Evolutionary conservation across 2,113 vertebrate genomes (phyloP).

Genomic region (Dicrurus megarhynchus): DNA sequence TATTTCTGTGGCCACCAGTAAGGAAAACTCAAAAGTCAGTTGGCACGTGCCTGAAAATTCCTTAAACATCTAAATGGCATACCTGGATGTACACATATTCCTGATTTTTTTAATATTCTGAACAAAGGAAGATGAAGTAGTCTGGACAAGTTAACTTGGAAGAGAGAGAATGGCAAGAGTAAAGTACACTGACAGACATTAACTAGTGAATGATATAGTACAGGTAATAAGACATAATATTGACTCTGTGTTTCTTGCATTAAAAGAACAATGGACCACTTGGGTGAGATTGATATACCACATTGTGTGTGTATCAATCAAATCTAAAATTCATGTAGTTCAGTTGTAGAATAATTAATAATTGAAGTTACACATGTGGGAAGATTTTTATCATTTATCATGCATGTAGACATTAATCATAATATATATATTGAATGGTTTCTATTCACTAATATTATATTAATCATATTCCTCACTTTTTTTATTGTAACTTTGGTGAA

Average conservation of each 20-base stretch:
- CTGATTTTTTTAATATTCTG: neutral
- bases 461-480: neutral
- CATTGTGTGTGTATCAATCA: neutral
- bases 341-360: neutral
- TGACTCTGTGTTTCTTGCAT: neutral
- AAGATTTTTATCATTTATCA: neutral
- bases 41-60: neutral
- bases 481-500: neutral
- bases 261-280: neutral
- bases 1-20: neutral
- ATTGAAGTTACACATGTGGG: neutral
- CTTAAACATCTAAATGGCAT: neutral
- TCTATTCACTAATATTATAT: neutral
- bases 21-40: neutral
- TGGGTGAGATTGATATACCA: neutral
- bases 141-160: neutral
- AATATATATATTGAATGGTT: neutral
- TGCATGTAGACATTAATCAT: neutral
- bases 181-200: neutral
- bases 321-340: neutral
- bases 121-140: neutral
- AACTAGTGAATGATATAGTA: neutral
- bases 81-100: rapidly evolving
- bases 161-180: neutral
- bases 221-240: neutral